Base-by-base conservation (phyloP, 2,113 vertebrate species). In the Oncorhynchus kisutch region DNA sequence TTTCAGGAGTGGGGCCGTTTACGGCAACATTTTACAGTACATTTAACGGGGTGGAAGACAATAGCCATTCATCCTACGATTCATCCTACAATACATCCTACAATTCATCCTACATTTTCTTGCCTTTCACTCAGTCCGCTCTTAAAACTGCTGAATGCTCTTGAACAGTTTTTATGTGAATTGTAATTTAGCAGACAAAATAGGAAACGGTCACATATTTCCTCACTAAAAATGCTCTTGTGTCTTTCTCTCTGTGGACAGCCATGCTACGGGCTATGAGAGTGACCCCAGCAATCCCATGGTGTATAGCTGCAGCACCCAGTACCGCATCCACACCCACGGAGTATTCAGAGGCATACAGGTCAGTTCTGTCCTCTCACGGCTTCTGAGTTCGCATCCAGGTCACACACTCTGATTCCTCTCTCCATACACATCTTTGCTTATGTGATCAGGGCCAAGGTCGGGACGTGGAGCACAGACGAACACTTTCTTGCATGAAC, bases 311-410 rank as follows among this genome's bases (percentile, higher is more conserved):
- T 99, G 96, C 77, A 97, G 97, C 67, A 96, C 96, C 13, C 97
- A 99, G 71, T 99, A 99, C 92, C 95, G 96, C 88, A 98, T 99
- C 92, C 98, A 98, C 89, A 99, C 98, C 45, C 98, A 99, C 0
- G 97, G 98, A 3, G 95, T 99, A 88, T 98, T 98, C 89, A 94
- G 98, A 84, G 98, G 97, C 74, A 90, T 99, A 68, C 98, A 99
- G 89, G 98, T 97, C 92, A 92, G 94, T 87, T 31, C 25, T 49
- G 48, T 12, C 29, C 34, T 22, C 70, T 57, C 59, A 75, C 25
- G 25, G 16, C 1, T 45, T 45, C 39, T 45, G 39, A 45, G 39
- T 45, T 45, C 39, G 24, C 77, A 59, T 8, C 62, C 57, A 68
- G 78, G 77, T 76, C 73, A 77, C 49, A 25, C 24, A 60, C 14